A percentile compares a stretch with the other conserved stretches of the same genome.
Evolutionary conservation across 1,140 invertebrate species (phyloP).

Genomic region (Drosophila virilis): DNA sequence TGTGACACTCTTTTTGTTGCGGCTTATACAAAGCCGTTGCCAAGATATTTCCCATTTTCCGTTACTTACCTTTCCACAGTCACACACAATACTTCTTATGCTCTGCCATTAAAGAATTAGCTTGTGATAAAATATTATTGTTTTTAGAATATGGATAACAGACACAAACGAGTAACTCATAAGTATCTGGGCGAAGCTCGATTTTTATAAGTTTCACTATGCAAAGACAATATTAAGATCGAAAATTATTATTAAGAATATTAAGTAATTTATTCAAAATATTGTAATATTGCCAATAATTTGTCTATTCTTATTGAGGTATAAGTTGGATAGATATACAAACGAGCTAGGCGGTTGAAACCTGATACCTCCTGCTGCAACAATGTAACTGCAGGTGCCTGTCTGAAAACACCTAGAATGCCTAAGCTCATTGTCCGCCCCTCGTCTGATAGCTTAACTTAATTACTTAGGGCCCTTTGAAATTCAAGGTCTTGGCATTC

Average conservation of each 20-base stretch:
- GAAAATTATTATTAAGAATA: too few relatives aligned
- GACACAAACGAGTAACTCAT: too few relatives aligned
- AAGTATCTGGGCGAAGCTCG: too few relatives aligned
- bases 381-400: conserved; percentile 21
- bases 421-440: neutral
- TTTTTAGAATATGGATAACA: neutral
- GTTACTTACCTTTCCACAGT: neutral
- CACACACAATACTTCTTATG: conserved; percentile 11
- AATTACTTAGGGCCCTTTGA: conserved; percentile 7
- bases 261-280: too few relatives aligned
- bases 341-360: too few relatives aligned
- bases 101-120: conserved; percentile 1
- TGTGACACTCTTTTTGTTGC: conserved; percentile 71
- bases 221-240: too few relatives aligned
- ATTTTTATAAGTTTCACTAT: too few relatives aligned
- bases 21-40: conserved; percentile 55
- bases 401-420: conserved; percentile 13
- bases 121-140: neutral
- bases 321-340: too few relatives aligned
- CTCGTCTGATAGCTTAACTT: too few relatives aligned
- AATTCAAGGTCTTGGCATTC: too few relatives aligned
- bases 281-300: too few relatives aligned
- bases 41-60: conserved; percentile 26
- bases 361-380: neutral
- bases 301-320: too few relatives aligned